Percentiles rank a stretch among this genome's conserved stretches.
These are phyloP conservation scores for Emys orbicularis DNA, from an alignment of 2,797 vertebrate genomes.

Conservation along the genomic window DNA sequence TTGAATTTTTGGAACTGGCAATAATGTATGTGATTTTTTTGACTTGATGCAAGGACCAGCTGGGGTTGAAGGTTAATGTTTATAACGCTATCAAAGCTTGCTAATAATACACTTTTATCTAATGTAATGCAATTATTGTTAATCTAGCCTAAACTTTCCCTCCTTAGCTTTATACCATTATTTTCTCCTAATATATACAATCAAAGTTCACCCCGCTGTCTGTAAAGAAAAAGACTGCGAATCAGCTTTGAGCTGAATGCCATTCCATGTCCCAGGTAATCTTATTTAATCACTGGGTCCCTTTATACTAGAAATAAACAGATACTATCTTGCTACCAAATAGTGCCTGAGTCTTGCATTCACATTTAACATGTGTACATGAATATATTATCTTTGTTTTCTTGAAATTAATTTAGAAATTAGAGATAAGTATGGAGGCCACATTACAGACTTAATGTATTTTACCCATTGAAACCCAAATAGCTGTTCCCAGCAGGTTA, in stretches of 20 bases:
- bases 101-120: background rate
- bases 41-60: background rate
- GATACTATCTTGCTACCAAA: background rate
- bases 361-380: background rate
- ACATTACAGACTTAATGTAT: background rate
- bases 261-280: slow-evolving; percentile 54
- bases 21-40: background rate
- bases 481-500: slow-evolving; percentile 11
- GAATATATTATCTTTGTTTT: background rate
- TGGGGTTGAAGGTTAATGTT: background rate
- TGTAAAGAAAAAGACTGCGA: slow-evolving; percentile 60
- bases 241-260: slow-evolving; percentile 11
- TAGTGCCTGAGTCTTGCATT: background rate
- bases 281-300: slow-evolving; percentile 3
- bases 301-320: background rate
- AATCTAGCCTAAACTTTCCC: background rate
- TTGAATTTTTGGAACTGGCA: background rate
- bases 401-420: slow-evolving; percentile 54
- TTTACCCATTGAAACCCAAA: background rate
- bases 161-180: background rate
- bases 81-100: background rate
- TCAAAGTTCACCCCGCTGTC: background rate
- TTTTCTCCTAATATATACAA: background rate
- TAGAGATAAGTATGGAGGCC: slow-evolving; percentile 16
- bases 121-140: background rate